Base-by-base conservation (phyloP, 2,797 vertebrate genomes). In the Enteromius fasciolatus region DNA sequence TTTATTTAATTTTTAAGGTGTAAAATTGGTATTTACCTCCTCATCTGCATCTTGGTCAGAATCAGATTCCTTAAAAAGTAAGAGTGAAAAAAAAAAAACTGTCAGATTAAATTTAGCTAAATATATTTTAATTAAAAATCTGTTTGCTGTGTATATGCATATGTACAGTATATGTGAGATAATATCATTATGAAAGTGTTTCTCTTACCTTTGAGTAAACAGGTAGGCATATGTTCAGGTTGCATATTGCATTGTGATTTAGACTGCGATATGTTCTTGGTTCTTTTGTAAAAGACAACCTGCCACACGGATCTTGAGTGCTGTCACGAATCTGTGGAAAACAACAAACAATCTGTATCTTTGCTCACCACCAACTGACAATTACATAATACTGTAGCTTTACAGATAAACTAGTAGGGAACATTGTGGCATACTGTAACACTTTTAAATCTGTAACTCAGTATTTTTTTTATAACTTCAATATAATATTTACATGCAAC, bases 1-100 rank as follows among this genome's bases (percentile, higher is more conserved):
- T 39, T 14, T 17, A 28, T 61, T 61, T 14, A 8, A 50, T 14
- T 31, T 44, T 41, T 6, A 39, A 67, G 11, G 20, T 69, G 39
- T 76, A 54, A 67, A 20, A 33, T 59, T 5, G 46, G 14, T 33
- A 59, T 59, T 77, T 96, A 99, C 98, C 97, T 99, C 97, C 87
- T 98, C 97, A 87, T 99, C 97, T 89, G 93, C 95, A 88, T 99
- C 98, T 93, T 96, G 97, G 80, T 99, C 98, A 89, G 98, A 99
- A 90, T 99, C 98, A 79, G 96, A 99, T 75, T 99, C 98, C 98
- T 99, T 90, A 87, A 86, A 82, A 90, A 82, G 90, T 90, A 88
- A 86, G 92, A 81, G 23, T 76, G n/a, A 80, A 57, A 36, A 39
- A 83, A 83, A 12, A 73, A 23, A 41, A 5, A 59, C 0, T 39